phyloP scores from a whole-genome alignment of 2,113 vertebrate genomes.

The Ameiurus melas region DNA sequence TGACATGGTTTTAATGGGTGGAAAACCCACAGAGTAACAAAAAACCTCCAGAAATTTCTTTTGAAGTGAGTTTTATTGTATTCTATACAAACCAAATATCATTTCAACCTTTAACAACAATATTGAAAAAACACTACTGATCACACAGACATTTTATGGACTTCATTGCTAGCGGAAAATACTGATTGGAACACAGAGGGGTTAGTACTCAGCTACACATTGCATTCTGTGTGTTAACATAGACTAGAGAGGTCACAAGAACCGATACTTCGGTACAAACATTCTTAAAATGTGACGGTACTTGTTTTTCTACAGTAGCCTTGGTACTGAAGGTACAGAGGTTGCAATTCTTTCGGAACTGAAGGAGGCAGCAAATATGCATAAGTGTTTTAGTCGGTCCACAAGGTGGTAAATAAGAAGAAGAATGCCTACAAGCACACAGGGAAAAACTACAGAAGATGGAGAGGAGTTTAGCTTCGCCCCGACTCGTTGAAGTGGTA shows the following conservation, averaged over 20 bases:
- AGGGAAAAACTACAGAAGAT: too few species aligned
- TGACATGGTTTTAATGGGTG: neutral
- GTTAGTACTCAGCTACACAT: neutral
- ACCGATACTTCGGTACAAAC: too few species aligned
- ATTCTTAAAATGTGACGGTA: too few species aligned
- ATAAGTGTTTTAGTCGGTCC: too few species aligned
- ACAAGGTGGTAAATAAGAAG: too few species aligned
- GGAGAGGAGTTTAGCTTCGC: too few species aligned
- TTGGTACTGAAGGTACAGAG: too few species aligned
- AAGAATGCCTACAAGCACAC: too few species aligned
- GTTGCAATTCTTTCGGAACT: too few species aligned
- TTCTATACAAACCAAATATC: neutral
- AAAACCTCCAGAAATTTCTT: neutral
- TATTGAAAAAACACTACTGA: neutral
- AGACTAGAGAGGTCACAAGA: neutral
- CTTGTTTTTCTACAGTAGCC: too few species aligned
- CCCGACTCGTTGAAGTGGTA: too few species aligned
- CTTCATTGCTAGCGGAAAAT: neutral
- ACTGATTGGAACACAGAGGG: neutral
- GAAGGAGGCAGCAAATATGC: too few species aligned
- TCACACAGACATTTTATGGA: neutral
- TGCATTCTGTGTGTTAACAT: neutral
- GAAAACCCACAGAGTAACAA: neutral
- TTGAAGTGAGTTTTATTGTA: neutral
- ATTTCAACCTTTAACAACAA: neutral